A percentile compares a stretch with the other conserved stretches of the same genome.
phyloP scores from a whole-genome alignment of 2,888 invertebrate species.

The Phlogophora meticulosa region DNA sequence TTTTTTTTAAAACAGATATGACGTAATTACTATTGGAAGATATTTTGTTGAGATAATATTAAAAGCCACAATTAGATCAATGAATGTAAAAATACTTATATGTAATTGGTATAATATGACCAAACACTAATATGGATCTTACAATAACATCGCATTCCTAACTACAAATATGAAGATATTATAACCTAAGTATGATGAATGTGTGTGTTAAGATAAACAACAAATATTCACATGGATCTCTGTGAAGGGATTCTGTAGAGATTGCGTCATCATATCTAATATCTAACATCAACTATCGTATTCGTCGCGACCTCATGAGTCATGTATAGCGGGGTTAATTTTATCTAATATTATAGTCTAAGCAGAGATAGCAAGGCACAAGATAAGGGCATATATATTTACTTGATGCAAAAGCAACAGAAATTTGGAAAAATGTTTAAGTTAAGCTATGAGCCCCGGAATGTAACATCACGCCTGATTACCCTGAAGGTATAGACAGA shows the following conservation, averaged over 20 bases:
- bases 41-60: background rate
- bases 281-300: constrained; percentile 20
- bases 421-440: constrained; percentile 12
- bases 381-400: constrained; percentile 37
- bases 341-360: constrained; percentile 30
- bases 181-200: background rate
- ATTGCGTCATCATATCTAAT: constrained; percentile 50
- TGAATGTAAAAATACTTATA: background rate
- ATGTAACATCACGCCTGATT: background rate
- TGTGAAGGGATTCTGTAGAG: constrained; percentile 9
- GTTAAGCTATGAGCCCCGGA: background rate
- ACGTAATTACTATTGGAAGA: background rate
- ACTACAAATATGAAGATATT: background rate
- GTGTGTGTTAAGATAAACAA: constrained; percentile 1
- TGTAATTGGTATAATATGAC: background rate
- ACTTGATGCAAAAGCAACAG: constrained; percentile 17
- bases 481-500: background rate
- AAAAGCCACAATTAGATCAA: background rate
- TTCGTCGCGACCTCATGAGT: constrained; percentile 46
- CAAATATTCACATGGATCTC: constrained; percentile 21
- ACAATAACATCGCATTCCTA: background rate
- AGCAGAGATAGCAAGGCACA: constrained; percentile 53
- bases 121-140: background rate
- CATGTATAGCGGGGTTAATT: constrained; percentile 35
- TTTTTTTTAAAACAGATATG: constrained; percentile 2